Evolutionary conservation across 2,888 invertebrate species (phyloP).

Genomic region (Glaucopsyche alexis): DNA sequence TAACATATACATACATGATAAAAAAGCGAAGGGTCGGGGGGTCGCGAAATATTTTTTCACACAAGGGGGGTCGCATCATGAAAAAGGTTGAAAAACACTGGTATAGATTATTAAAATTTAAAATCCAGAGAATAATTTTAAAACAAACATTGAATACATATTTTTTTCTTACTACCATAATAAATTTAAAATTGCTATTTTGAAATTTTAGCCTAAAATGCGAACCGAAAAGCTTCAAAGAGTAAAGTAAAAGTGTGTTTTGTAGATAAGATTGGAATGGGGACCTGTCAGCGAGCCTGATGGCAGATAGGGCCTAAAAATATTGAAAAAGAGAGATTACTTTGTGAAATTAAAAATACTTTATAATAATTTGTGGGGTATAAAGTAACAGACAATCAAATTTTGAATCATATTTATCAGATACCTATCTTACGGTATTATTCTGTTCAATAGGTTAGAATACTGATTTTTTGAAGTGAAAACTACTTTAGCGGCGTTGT

Average conservation of each 20-base stretch:
- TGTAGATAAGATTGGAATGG: constrained; percentile 4
- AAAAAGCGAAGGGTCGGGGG: no score
- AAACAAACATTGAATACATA: background rate
- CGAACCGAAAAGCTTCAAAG: background rate
- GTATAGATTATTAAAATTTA: no score
- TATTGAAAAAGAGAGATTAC: constrained; percentile 18
- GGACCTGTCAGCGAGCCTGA: background rate
- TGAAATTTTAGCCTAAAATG: background rate
- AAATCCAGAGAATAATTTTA: no score
- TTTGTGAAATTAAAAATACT: background rate
- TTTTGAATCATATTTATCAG: background rate
- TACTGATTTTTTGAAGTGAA: no score
- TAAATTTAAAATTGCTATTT: background rate
- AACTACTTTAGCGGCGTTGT: no score
- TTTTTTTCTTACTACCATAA: background rate
- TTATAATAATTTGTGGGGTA: background rate
- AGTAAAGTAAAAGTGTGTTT: constrained; percentile 1
- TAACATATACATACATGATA: no score
- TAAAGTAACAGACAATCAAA: background rate
- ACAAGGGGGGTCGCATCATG: no score
- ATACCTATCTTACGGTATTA: no score
- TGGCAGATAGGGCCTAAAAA: background rate
- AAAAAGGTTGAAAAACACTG: no score
- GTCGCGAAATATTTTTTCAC: no score
- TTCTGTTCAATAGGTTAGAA: no score